Conservation (phyloP, 1,140 invertebrate genomes). For the Formica selysi region DNA sequence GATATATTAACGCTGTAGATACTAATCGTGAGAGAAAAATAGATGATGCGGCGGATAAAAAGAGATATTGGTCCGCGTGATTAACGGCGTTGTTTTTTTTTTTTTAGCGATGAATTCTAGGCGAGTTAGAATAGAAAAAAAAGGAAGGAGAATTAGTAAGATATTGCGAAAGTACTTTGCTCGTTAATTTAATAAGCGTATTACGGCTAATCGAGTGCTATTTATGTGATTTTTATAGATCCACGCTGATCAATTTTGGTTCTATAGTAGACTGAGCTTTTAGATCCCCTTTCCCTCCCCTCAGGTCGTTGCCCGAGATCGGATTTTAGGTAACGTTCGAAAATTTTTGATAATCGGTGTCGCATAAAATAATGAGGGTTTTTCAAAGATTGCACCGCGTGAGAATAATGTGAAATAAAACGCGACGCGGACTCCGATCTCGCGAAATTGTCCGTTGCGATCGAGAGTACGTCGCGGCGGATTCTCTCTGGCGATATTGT, state of each 20-base stretch:
- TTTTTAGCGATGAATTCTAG: conserved; percentile 46
- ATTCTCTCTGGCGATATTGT: conserved; percentile 27
- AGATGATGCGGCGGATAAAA: conserved; percentile 44
- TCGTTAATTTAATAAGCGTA: conserved; percentile 45
- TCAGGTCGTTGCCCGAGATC: not conserved
- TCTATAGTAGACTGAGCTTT: conserved; percentile 33
- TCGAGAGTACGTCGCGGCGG: conserved; percentile 10
- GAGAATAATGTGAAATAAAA: conserved; percentile 21
- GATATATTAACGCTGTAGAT: conserved; percentile 23
- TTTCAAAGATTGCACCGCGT: conserved; percentile 16
- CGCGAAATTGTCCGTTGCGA: conserved; percentile 19
- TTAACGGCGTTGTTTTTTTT: conserved; percentile 35
- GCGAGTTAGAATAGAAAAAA: conserved; percentile 55
- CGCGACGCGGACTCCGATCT: not conserved
- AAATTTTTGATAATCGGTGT: conserved; percentile 16
- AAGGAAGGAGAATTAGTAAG: conserved; percentile 6
- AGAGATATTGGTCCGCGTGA: conserved; percentile 5
- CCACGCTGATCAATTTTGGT: conserved; percentile 29
- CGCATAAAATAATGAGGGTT: not conserved
- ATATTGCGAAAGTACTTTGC: conserved; percentile 40
- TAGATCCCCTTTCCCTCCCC: not conserved
- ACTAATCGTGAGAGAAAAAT: conserved; percentile 1
- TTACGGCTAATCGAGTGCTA: conserved; percentile 47
- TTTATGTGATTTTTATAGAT: conserved; percentile 43
- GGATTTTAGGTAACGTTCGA: conserved; percentile 16